Base-by-base conservation (phyloP, 2,797 vertebrate genomes). In the Delichon dasypus region DNA sequence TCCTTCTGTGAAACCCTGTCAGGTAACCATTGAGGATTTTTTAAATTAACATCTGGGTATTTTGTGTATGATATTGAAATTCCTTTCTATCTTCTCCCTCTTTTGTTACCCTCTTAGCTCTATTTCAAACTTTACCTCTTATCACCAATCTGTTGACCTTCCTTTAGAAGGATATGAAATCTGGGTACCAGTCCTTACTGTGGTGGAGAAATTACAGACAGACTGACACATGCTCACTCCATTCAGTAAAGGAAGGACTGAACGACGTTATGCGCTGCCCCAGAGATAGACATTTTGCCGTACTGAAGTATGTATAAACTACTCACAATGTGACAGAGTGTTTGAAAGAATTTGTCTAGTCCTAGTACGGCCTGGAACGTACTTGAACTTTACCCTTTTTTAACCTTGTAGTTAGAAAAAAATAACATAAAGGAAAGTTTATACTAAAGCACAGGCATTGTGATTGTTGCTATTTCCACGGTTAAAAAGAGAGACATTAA, bases 221-320 rank as follows among this genome's bases (percentile, higher is more conserved):
- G 53, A 64, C 7, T 48, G 71, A 64, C 30, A 68, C 16, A 9
- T 48, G 25, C 27, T 53, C 21, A 29, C 21, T 66, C 66, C 44
- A 53, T 62, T 17, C 26, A n/a, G 14, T 53, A 75, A 73, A 68
- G 44, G 40, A 93, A 67, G 47, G 68, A 89, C 10, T 78, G 54
- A 83, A 54, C 6, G 22, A 54, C 0, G 0, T 34, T 47, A 25
- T 36, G 25, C 1, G 0, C n/a, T 68, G 40, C 32, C n/a, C 23
- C n/a, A 72, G 19, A 67, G 32, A 45, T 0, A 57, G 51, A 36
- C 11, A 25, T 85, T 71, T 82, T 75, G 34, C 45, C 23, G 44
- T 53, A 58, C 47, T 58, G 84, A 75, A 83, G 68, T 50, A 50
- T 19, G 11, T 74, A 48, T 36, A 74, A 89, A 13, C 22, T 74